Percentiles rank a stretch among this genome's conserved stretches.
phyloP scores from a whole-genome alignment of 2,113 vertebrate species.

The Hucho hucho region DNA sequence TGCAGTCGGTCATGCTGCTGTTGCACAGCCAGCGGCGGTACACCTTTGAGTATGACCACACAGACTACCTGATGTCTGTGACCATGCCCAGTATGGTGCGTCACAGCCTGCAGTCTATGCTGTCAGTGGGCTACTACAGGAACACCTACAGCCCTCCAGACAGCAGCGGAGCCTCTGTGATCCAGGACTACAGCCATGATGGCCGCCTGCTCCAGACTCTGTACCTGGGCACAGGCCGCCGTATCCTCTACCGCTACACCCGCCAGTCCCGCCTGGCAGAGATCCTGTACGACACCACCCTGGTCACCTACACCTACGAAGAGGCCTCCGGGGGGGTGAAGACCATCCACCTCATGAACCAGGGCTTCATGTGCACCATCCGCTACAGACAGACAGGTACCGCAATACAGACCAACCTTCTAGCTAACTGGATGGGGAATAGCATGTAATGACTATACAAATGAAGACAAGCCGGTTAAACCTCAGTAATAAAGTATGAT shows the following conservation, averaged over 20 bases:
- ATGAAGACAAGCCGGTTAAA: background rate
- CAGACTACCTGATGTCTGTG: conserved; percentile 85
- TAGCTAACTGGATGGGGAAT: background rate
- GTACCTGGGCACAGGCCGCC: conserved; percentile 88
- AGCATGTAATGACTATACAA: too few relatives aligned
- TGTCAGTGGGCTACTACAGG: conserved; percentile 93
- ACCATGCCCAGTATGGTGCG: conserved; percentile 98
- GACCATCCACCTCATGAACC: conserved; percentile 95
- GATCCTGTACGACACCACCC: conserved; percentile 93
- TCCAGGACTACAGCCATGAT: conserved; percentile 87
- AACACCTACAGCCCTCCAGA: conserved; percentile 94
- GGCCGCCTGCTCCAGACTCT: conserved; percentile 86
- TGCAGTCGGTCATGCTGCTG: conserved; percentile 13
- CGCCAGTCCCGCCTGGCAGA: conserved; percentile 85
- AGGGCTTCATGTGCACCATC: conserved; percentile 63
- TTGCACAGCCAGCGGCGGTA: conserved; percentile 77
- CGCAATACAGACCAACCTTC: background rate
- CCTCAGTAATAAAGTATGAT: background rate
- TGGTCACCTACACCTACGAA: conserved; percentile 96
- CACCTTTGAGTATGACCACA: conserved; percentile 89
- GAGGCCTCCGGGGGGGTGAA: conserved; percentile 96
- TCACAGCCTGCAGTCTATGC: conserved; percentile 89
- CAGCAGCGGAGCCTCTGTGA: conserved; percentile 75
- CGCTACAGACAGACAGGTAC: conserved; percentile 8
- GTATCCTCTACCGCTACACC: conserved; percentile 89